phyloP scores from a whole-genome alignment of 2,113 vertebrate genomes.

The Pelvicachromis taeniatus region DNA sequence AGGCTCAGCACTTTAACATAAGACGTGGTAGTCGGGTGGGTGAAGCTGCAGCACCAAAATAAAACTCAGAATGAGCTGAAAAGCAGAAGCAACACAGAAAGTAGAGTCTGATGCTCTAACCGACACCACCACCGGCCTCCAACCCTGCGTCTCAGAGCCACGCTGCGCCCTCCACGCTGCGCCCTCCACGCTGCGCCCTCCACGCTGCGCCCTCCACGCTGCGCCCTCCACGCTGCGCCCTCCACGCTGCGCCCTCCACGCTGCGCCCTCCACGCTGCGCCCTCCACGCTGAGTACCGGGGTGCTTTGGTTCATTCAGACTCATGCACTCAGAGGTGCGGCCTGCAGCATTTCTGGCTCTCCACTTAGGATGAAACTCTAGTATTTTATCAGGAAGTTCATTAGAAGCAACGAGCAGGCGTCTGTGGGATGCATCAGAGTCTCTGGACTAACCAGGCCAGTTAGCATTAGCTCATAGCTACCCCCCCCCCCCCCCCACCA shows the following conservation, averaged over 20 bases:
- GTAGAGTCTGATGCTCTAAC: neutral
- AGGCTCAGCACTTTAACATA: neutral
- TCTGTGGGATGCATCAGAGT: rapidly evolving
- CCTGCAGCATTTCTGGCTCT: rapidly evolving
- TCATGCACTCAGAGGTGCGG: neutral
- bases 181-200: rapidly evolving
- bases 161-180: neutral
- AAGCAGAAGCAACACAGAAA: neutral
- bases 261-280: rapidly evolving
- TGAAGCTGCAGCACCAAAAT: neutral
- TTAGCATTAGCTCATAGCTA: neutral
- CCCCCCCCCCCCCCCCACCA: no score
- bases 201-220: rapidly evolving
- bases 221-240: rapidly evolving
- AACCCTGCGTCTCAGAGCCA: rapidly evolving
- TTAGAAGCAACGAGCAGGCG: neutral
- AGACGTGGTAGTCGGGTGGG: neutral
- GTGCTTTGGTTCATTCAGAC: no score
- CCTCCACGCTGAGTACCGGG: no score
- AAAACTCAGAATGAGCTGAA: neutral
- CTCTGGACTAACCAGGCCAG: rapidly evolving
- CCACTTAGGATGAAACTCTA: neutral
- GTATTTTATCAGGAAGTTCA: neutral
- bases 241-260: rapidly evolving
- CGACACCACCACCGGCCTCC: rapidly evolving